These are phyloP conservation scores for Nilaparvata lugens DNA, from an alignment of 1,140 invertebrate species.

Conservation along the genomic window DNA sequence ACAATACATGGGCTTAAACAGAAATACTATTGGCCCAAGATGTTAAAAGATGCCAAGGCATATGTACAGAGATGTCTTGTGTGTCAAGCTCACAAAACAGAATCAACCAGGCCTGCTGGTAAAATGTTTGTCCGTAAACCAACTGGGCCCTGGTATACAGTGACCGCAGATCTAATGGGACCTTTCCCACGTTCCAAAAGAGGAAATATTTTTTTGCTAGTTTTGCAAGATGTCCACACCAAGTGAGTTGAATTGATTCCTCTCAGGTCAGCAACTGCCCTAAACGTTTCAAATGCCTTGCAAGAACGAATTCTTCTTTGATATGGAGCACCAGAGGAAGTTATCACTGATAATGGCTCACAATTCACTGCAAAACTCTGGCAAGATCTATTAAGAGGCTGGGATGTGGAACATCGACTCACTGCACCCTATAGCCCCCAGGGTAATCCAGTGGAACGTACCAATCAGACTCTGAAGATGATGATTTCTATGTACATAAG, in stretches of 20 bases:
- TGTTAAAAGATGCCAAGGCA: constrained; percentile 21
- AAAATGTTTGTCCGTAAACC: constrained; percentile 29
- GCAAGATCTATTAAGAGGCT: neutral
- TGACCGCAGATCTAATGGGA: constrained; percentile 35
- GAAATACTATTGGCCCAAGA: constrained; percentile 31
- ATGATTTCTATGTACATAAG: constrained; percentile 32
- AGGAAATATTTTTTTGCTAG: constrained; percentile 32
- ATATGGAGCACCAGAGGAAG: constrained; percentile 4
- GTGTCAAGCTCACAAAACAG: constrained; percentile 31
- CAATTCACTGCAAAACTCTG: neutral
- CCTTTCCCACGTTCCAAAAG: constrained; percentile 31
- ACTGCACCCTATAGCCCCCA: constrained; percentile 32
- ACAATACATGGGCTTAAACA: constrained; percentile 18
- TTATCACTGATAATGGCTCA: constrained; percentile 4
- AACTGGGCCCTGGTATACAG: constrained; percentile 28
- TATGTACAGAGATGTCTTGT: constrained; percentile 24
- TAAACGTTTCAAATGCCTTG: neutral
- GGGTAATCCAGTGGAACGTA: constrained; percentile 35
- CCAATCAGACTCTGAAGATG: constrained; percentile 36
- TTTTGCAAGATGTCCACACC: constrained; percentile 34
- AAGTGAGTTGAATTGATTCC: constrained; percentile 34
- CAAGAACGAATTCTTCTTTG: neutral
- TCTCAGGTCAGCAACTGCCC: constrained; percentile 1
- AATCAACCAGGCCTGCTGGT: constrained; percentile 27
- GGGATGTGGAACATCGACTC: neutral